Percentiles rank a stretch among this genome's conserved stretches.
phyloP scores from a whole-genome alignment of 2,888 invertebrate genomes.

The Dexiosoma caninum region DNA sequence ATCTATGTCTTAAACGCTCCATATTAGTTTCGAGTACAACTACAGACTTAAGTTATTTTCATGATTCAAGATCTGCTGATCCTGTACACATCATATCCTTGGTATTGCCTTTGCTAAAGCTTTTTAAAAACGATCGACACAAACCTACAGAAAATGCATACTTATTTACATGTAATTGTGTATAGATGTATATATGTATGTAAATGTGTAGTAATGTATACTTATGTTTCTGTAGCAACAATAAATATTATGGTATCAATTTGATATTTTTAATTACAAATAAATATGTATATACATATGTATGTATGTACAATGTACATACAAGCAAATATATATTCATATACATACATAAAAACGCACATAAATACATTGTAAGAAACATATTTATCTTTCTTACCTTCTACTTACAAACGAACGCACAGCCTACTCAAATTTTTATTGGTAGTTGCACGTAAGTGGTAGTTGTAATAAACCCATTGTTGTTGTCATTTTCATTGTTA shows the following conservation, averaged over 20 bases:
- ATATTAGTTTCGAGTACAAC: no score
- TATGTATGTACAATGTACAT: no score
- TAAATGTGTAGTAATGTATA: no score
- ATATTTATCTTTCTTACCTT: constrained; percentile 33
- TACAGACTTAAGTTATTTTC: no score
- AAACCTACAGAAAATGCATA: no score
- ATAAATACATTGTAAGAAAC: constrained; percentile 14
- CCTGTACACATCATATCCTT: no score
- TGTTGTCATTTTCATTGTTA: constrained; percentile 14
- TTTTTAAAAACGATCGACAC: no score
- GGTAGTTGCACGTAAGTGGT: constrained; percentile 42
- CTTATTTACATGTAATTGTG: no score
- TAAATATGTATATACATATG: no score
- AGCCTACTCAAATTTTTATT: constrained; percentile 52
- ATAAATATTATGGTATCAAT: constrained; percentile 40
- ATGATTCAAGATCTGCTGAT: background rate
- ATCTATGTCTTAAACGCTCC: no score
- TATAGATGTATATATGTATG: no score
- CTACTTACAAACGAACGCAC: constrained; percentile 12
- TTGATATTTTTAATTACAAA: constrained; percentile 51
- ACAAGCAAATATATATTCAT: background rate
- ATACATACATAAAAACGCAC: background rate
- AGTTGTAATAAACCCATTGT: constrained; percentile 36
- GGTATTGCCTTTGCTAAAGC: background rate
- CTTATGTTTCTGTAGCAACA: background rate